Evolutionary conservation across 2,888 invertebrate species (phyloP), one percentile per base, ranked within the genome.

Genomic region (Metellina segmentata): DNA sequence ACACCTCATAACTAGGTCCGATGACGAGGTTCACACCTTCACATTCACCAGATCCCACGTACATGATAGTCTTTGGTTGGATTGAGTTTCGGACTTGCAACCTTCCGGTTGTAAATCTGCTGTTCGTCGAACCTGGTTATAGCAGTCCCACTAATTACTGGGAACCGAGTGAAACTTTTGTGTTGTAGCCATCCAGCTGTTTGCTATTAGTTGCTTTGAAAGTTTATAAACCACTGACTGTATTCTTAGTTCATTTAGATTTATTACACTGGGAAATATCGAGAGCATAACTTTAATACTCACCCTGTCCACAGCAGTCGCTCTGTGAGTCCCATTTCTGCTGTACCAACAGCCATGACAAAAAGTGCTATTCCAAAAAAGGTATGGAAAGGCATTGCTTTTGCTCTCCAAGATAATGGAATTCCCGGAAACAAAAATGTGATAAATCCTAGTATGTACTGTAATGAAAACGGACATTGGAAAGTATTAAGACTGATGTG

Each of bases 321-420:
- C 94, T 98, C 98, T 7, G 96, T 96, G 11, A 98, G 95, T 13
- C 98, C 98, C 94, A 97, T 95, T 9, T 97, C 95, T 49, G 97
- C 96, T 11, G 97, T 96, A 7, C 96, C 96, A 72, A 97, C 95
- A 4, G 97, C 96, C 94, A 97, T 95, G 7, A 97, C 95, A 94
- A 98, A 97, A 93, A 97, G 96, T 86, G 96, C 96, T 9, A 97
- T 95, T 19, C 98, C 98, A 94, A 97, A 96, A 94, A 96, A 97
- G 8, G 96, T 96, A 94, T 98, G 98, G 91, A 97, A 95, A n/a
- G 98, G 97, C 96, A 98, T 96, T 93, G 97, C 96, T 8, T 96
- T 95, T 74, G 96, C 95, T 92, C 97, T 96, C 71, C 96, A 94
- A 61, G 96, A 95, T 83, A 95, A 95, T 79, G 96, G 96, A 70